Percentiles rank a stretch among this genome's conserved stretches.
Evolutionary conservation across 2,797 vertebrate species (phyloP).

Genomic region (Darevskia nairensis): DNA sequence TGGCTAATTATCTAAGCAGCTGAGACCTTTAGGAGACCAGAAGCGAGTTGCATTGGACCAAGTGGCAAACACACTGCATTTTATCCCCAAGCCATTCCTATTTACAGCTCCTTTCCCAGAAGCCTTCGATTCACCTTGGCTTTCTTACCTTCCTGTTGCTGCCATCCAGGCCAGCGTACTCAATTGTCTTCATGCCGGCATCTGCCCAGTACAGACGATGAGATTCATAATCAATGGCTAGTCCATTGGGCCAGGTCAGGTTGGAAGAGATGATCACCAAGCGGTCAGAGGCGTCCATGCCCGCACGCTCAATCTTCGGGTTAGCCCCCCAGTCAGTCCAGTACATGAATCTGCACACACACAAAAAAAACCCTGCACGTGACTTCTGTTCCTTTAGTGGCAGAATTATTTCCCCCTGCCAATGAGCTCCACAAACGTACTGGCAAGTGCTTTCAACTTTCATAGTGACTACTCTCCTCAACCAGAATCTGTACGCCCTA

Average conservation of each 20-base stretch:
- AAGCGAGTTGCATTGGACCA: background rate
- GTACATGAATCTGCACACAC: conserved; percentile 90
- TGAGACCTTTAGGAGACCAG: background rate
- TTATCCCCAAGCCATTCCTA: background rate
- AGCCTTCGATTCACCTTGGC: background rate
- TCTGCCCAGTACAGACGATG: conserved; percentile 96
- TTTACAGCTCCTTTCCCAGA: background rate
- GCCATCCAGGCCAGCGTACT: conserved; percentile 92
- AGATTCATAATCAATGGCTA: conserved; percentile 95
- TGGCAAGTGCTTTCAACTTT: conserved; percentile 1
- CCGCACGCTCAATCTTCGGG: conserved; percentile 96
- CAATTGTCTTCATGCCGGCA: conserved; percentile 97
- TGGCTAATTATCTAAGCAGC: background rate
- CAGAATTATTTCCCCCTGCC: background rate
- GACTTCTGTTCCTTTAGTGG: background rate
- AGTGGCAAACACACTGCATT: background rate
- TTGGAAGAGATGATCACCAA: conserved; percentile 95
- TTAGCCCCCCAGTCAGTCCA: conserved; percentile 99
- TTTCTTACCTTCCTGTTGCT: conserved; percentile 88
- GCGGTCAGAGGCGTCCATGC: conserved; percentile 95
- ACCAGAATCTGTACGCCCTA: background rate
- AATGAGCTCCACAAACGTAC: background rate
- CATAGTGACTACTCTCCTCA: background rate
- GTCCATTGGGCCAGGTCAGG: conserved; percentile 96
- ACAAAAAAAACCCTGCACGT: conserved; percentile 31